Conservation (phyloP, 2,888 invertebrate species). For the Hirtodrosophila alboralis region DNA sequence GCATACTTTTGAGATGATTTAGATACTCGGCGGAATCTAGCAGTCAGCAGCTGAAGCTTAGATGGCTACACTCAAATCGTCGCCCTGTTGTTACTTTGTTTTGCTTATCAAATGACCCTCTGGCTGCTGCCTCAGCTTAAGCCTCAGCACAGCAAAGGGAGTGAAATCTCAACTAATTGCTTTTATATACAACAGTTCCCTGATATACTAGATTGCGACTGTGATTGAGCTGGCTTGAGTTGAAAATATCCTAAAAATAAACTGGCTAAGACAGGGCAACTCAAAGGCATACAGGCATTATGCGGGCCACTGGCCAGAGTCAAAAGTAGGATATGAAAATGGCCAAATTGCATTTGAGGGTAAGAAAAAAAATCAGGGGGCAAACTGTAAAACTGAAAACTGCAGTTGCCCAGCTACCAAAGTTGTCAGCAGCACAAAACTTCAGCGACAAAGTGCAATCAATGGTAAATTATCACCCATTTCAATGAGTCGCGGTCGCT, state of each 20-base stretch:
- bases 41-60: too few species aligned
- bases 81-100: conserved; percentile 34
- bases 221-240: conserved; percentile 21
- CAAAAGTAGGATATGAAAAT: conserved; percentile 56
- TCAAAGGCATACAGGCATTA: conserved; percentile 9
- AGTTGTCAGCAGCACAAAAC: conserved; percentile 73
- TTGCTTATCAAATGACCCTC: conserved; percentile 20
- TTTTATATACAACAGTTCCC: conserved; percentile 40
- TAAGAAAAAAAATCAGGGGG: conserved; percentile 17
- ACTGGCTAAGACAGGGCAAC: conserved; percentile 29
- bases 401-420: conserved; percentile 35
- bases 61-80: conserved; percentile 17
- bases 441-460: conserved; percentile 79
- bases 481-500: conserved; percentile 70
- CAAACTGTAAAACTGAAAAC: conserved; percentile 56
- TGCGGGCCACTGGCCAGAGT: conserved; percentile 14
- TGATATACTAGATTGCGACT: too few species aligned
- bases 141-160: conserved; percentile 8
- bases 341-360: conserved; percentile 49
- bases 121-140: conserved; percentile 13
- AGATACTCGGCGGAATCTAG: conserved; percentile 14
- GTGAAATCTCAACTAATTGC: conserved; percentile 72
- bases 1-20: conserved; percentile 36
- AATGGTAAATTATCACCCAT: conserved; percentile 79
- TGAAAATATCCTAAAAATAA: conserved; percentile 31